Base-by-base conservation (phyloP, 2,797 vertebrate genomes). In the Atherinosoma microstoma region DNA sequence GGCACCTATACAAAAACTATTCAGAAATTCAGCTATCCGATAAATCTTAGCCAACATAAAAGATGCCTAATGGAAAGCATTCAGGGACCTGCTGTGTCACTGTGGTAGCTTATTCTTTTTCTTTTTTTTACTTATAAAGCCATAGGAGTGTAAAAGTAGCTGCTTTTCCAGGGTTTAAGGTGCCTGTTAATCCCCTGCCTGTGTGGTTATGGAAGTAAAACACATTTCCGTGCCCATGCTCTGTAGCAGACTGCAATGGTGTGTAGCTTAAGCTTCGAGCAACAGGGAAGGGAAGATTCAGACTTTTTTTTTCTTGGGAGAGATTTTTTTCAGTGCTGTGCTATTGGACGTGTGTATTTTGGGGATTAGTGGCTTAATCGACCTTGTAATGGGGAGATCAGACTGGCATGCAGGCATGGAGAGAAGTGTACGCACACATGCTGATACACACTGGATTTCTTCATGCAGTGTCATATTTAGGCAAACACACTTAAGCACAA, bases 301-400 rank as follows among this genome's bases (percentile, higher is more conserved):
- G 77, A 64, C 82, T 81, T 82, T 86, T 62, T 77, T n/a, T 15
- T 86, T 63, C 75, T 84, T 85, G 64, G 75, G 79, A 84, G 77
- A 79, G 36, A 73, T 87, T 89, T 86, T 87, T 90, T 82, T 71
- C 75, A 84, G 90, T 87, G 90, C 91, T 78, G 76, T 94, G 92
- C 93, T 91, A 91, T 94, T 94, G 92, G 91, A 93, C 87, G 88
- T 91, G 89, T 94, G 93, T 95, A 95, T 95, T 95, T 94, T 92
- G 90, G 87, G 94, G 95, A 95, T 95, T 95, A 95, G 94, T 93
- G 93, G 87, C 91, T 95, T 95, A 95, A 95, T 95, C 94, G 94
- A 95, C 94, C 95, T 94, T 94, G 95, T 95, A 95, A 95, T 95
- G 91, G 93, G 94, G 94, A 94, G 94, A 95, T 95, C 94, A 94